Evolutionary conservation across 2,113 vertebrate genomes (phyloP).

Genomic region (Ophiodon elongatus): DNA sequence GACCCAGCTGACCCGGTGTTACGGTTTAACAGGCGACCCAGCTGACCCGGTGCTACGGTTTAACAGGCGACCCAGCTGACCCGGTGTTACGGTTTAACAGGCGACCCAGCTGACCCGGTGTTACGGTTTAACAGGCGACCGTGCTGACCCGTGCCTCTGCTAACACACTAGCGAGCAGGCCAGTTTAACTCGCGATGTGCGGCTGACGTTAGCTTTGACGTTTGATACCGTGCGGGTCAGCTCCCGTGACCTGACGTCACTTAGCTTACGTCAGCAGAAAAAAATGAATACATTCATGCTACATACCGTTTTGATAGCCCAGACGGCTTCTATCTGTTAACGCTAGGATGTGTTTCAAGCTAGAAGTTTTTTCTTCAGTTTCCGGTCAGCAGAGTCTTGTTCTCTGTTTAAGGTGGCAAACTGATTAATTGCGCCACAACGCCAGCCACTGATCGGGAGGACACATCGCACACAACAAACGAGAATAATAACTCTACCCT

Average conservation of each 20-base stretch:
- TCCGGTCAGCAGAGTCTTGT: slow-evolving; percentile 7
- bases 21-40: neutral
- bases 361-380: neutral
- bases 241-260: neutral
- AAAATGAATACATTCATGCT: neutral
- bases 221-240: neutral
- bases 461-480: neutral
- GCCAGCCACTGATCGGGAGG: slow-evolving; percentile 3
- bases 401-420: neutral
- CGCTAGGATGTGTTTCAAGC: neutral
- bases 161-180: neutral
- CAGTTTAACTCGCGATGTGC: neutral
- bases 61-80: no score
- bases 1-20: no score
- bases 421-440: neutral
- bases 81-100: no score
- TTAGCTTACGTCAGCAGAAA: neutral
- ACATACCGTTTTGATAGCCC: neutral
- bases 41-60: no score
- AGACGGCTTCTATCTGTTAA: neutral
- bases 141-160: neutral
- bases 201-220: neutral
- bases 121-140: neutral
- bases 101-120: neutral
- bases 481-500: neutral